These are phyloP conservation scores for Chanos chanos DNA, from an alignment of 2,797 vertebrate species.

Conservation along the genomic window DNA sequence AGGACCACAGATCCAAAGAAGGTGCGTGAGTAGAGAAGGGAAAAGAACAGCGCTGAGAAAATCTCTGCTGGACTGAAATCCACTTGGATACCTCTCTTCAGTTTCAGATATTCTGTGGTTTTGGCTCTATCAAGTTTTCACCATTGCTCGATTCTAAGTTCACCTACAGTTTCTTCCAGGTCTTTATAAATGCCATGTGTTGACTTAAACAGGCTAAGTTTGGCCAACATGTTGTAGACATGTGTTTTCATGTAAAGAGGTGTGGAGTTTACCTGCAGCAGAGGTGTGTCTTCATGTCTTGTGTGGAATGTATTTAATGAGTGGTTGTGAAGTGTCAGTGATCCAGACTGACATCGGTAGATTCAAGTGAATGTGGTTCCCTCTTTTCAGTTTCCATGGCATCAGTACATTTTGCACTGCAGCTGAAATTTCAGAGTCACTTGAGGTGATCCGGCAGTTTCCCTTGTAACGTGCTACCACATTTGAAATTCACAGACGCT, in stretches of 20 bases:
- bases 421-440: slow-evolving; percentile 16
- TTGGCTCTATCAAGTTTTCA: not conserved
- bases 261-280: slow-evolving; percentile 46
- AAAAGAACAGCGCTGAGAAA: not conserved
- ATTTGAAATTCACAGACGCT: slow-evolving; percentile 43
- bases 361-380: too few species aligned
- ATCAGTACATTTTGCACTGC: not conserved
- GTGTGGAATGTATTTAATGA: slow-evolving; percentile 11
- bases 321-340: slow-evolving; percentile 3
- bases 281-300: slow-evolving; percentile 15
- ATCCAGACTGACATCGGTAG: too few species aligned
- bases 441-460: slow-evolving; percentile 12
- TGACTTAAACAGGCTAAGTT: slow-evolving; percentile 27
- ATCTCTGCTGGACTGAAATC: not conserved
- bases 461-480: slow-evolving; percentile 48
- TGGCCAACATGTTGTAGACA: slow-evolving; percentile 41
- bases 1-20: not conserved
- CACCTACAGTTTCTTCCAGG: not conserved
- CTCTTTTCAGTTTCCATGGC: not conserved
- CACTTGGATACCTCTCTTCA: too few species aligned
- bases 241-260: slow-evolving; percentile 53
- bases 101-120: not conserved
- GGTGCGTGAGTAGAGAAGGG: not conserved
- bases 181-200: slow-evolving; percentile 16
- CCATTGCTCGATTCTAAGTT: not conserved